phyloP scores from a whole-genome alignment of 2,797 vertebrate species.

The Semaprochilodus insignis region DNA sequence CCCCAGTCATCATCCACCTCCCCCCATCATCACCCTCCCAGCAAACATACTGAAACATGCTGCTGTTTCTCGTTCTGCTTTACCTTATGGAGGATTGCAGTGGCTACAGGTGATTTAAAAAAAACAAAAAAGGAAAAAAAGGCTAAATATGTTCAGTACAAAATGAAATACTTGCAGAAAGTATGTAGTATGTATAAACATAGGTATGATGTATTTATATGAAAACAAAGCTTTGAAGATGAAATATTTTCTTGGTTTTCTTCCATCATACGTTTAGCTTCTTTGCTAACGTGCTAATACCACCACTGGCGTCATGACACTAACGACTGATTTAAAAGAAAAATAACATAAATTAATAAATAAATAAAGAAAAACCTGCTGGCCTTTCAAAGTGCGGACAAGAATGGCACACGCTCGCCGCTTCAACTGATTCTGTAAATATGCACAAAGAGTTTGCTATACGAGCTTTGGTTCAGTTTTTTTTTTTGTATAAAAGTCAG shows the following conservation, averaged over 20 bases:
- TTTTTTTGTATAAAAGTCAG: constrained; percentile 77
- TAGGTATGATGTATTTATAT: constrained; percentile 80
- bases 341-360: constrained; percentile 36
- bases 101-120: constrained; percentile 52
- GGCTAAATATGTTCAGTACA: constrained; percentile 66
- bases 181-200: constrained; percentile 70
- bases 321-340: constrained; percentile 52
- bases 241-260: constrained; percentile 66
- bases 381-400: constrained; percentile 63
- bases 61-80: constrained; percentile 77
- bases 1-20: constrained; percentile 29
- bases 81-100: constrained; percentile 76
- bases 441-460: constrained; percentile 68
- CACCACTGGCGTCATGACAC: constrained; percentile 77
- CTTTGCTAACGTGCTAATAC: constrained; percentile 63
- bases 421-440: constrained; percentile 80
- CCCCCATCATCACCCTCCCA: constrained; percentile 39
- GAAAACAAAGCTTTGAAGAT: constrained; percentile 61
- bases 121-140: constrained; percentile 63
- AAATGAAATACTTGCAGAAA: constrained; percentile 70
- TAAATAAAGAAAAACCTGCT: constrained; percentile 51
- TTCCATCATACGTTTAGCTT: constrained; percentile 58
- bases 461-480: constrained; percentile 73
- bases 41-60: constrained; percentile 62
- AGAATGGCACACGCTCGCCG: constrained; percentile 40